Percentiles rank a stretch among this genome's conserved stretches.
phyloP scores from a whole-genome alignment of 2,888 invertebrate genomes.

The Apomyelois bistriatella region DNA sequence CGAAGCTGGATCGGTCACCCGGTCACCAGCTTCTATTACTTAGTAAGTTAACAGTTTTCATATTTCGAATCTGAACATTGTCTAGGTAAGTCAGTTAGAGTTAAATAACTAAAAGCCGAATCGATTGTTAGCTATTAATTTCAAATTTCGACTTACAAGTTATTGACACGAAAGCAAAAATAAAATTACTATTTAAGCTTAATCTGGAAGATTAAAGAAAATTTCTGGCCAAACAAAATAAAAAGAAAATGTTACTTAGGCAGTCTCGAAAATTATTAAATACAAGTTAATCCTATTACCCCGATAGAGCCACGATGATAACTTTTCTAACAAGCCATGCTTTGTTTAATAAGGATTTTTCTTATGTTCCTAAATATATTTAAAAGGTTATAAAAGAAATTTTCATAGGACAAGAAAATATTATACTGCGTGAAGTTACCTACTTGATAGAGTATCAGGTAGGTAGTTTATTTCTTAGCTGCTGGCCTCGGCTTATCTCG shows the following conservation, averaged over 20 bases:
- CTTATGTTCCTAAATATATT: neutral
- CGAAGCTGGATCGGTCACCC: too few relatives aligned
- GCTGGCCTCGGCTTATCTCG: too few relatives aligned
- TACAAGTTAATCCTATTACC: constrained; percentile 6
- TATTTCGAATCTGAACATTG: too few relatives aligned
- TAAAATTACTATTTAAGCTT: neutral
- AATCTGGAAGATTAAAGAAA: constrained; percentile 1
- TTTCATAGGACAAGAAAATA: too few relatives aligned
- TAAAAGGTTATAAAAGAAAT: neutral
- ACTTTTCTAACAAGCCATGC: neutral
- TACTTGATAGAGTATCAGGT: too few relatives aligned
- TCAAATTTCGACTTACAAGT: neutral
- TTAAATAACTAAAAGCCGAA: too few relatives aligned
- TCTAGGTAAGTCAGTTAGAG: too few relatives aligned
- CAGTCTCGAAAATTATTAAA: neutral
- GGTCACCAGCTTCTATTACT: too few relatives aligned
- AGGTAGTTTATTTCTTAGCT: too few relatives aligned
- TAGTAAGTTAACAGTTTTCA: too few relatives aligned
- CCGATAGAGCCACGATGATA: neutral
- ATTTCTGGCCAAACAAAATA: neutral
- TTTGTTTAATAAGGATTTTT: constrained; percentile 23
- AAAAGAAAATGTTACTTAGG: neutral
- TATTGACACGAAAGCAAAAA: neutral
- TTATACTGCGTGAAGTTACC: too few relatives aligned
- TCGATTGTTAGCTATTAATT: too few relatives aligned